Evolutionary conservation across 2,113 vertebrate species (phyloP), one percentile per base, ranked within the genome.

Genomic region (Phylloscopus trochilus): DNA sequence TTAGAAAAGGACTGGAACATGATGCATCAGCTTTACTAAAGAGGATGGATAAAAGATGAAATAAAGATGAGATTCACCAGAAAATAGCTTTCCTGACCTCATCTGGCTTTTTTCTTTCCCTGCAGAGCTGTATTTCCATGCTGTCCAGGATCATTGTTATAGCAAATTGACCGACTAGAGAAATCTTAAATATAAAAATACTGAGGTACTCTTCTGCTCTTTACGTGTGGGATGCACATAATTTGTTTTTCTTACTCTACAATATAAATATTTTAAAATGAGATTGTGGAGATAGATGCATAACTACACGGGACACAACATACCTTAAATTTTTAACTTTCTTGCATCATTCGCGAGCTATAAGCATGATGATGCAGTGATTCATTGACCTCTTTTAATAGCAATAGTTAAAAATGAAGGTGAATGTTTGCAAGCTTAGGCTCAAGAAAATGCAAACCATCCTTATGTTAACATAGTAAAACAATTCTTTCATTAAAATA

Each of bases 11-110:
- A 51, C 23, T 83, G 55, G 63, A 83, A 86, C 59, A 52, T 70
- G 79, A 83, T 83, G 51, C 59, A 55, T 81, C 64, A 59, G 30
- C 30, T 92, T 86, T 90, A 63, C 39, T 72, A 84, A 75, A 76
- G 15, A 8, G n/a, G 24, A 46, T 52, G 31, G 35, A 64, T 63
- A 92, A 87, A 37, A 84, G 53, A 87, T 91, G 31, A 93, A 94
- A 92, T 89, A 93, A 93, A 95, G 41, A 92, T 93, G 66, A 92
- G 87, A 68, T 66, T 84, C 44, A 37, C 41, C 37, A 89, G 64
- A 76, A 96, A 93, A 95, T 66, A 92, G 56, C 31, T 84, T 84
- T 93, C 69, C 56, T 92, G 81, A 94, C 80, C 80, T 93, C 74
- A 87, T 87, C 76, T 75, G 53, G 52, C 44, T 81, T 91, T 41